Conservation (phyloP, 2,113 vertebrate genomes). For the Lophotis ruficrista region DNA sequence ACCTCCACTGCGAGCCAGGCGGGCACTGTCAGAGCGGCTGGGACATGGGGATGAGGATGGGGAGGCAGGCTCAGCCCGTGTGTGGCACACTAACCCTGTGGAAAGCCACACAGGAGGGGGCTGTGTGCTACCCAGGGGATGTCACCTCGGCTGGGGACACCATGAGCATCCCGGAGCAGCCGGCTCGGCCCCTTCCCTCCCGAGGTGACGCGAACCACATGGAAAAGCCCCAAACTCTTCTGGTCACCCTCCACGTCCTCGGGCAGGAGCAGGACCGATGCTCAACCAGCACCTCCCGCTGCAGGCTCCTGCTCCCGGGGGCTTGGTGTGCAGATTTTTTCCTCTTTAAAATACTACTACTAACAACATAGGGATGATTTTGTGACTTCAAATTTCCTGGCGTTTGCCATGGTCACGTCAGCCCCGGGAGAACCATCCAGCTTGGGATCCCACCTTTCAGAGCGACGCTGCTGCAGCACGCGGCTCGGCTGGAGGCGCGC, state of each 20-base stretch:
- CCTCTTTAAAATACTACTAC: background rate
- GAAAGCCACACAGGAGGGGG: background rate
- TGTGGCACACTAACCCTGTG: background rate
- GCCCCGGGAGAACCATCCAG: background rate
- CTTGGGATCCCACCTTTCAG: background rate
- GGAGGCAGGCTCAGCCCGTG: background rate
- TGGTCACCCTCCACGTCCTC: fast-evolving
- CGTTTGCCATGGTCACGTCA: background rate
- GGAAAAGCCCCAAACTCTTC: background rate
- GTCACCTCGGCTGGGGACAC: background rate
- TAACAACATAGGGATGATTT: background rate
- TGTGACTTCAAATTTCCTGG: conserved; percentile 22
- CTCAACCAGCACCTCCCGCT: background rate
- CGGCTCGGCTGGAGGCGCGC: background rate
- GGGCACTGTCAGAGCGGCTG: fast-evolving
- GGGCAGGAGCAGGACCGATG: background rate
- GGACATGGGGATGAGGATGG: background rate
- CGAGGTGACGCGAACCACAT: fast-evolving
- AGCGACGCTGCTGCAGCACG: background rate
- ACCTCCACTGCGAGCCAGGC: fast-evolving
- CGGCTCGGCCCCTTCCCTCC: background rate
- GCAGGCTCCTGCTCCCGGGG: background rate
- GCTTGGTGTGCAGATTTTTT: background rate
- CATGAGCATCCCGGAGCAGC: fast-evolving
- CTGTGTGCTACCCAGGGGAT: background rate